Conservation (phyloP, 2,113 vertebrate genomes). For the Megalops atlanticus region DNA sequence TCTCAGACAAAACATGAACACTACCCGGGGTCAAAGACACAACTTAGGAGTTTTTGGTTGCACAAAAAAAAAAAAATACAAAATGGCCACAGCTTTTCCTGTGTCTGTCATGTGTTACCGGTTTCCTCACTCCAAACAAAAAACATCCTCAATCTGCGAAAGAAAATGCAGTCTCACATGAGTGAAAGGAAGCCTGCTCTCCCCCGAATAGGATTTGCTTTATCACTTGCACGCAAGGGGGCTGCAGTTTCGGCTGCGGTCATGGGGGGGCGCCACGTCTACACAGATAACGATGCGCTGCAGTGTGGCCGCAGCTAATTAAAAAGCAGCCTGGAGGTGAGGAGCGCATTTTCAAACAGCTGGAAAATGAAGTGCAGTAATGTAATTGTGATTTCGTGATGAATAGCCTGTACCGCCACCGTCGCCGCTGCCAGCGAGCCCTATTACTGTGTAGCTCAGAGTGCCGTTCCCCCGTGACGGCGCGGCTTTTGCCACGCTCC, state of each 20-base stretch:
- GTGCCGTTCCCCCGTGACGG: not conserved
- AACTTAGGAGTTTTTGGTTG: not conserved
- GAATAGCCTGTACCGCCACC: not conserved
- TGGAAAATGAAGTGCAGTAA: slow-evolving; percentile 25
- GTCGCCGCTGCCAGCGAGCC: not conserved
- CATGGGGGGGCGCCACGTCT: slow-evolving; percentile 51
- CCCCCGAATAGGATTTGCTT: not conserved
- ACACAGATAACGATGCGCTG: slow-evolving; percentile 8
- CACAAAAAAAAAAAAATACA: not conserved
- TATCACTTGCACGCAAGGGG: not conserved
- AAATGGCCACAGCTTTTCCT: not conserved
- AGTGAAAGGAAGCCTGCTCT: not conserved
- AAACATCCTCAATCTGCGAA: slow-evolving; percentile 42
- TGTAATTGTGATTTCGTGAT: slow-evolving; percentile 31
- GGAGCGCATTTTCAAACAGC: slow-evolving; percentile 31
- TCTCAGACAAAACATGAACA: not conserved
- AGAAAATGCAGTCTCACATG: not conserved
- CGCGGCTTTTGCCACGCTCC: not conserved
- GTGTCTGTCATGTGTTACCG: not conserved
- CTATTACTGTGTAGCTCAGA: not conserved
- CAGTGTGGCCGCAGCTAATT: slow-evolving; percentile 24
- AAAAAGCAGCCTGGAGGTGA: slow-evolving; percentile 29
- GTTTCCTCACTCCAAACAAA: slow-evolving; percentile 12
- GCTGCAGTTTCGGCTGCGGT: not conserved
- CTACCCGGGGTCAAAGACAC: not conserved